These are phyloP conservation scores for Doryteuthis pealeii DNA, from an alignment of 1,140 invertebrate genomes.

Conservation along the genomic window DNA sequence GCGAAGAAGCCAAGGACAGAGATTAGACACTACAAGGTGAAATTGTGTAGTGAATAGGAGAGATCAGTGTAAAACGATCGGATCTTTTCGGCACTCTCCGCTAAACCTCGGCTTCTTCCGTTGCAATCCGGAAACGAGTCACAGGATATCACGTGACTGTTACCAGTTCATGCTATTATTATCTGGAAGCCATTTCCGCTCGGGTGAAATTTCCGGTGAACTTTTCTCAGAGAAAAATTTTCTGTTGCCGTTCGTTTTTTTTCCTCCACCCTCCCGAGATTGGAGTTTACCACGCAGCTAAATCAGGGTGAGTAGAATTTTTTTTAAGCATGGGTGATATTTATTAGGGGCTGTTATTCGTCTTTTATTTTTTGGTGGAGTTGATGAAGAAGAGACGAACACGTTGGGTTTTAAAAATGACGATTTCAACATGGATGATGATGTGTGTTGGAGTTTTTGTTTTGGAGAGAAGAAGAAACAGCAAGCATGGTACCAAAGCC, in stretches of 20 bases:
- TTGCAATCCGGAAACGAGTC: neutral
- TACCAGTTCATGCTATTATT: neutral
- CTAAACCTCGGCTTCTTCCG: neutral
- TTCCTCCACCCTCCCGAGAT: no score
- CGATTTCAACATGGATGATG: neutral
- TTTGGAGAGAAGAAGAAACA: neutral
- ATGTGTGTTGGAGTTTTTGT: neutral
- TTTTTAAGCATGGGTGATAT: no score
- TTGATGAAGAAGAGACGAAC: neutral
- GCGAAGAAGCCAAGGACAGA: no score
- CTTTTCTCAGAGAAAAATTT: neutral
- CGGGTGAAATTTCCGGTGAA: constrained; percentile 49
- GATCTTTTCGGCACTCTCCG: neutral
- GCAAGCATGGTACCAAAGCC: constrained; percentile 27
- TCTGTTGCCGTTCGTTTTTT: no score
- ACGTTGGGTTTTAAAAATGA: neutral
- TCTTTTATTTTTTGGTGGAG: no score
- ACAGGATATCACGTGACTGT: constrained; percentile 36
- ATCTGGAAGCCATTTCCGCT: constrained; percentile 44
- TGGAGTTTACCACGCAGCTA: no score
- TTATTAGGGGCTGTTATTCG: no score
- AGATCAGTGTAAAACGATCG: no score
- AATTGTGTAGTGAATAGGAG: no score
- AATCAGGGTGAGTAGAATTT: no score
- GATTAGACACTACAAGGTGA: no score